These are phyloP conservation scores for Trochalopteron elliotii DNA, from an alignment of 2,113 vertebrate species.

Conservation along the genomic window DNA sequence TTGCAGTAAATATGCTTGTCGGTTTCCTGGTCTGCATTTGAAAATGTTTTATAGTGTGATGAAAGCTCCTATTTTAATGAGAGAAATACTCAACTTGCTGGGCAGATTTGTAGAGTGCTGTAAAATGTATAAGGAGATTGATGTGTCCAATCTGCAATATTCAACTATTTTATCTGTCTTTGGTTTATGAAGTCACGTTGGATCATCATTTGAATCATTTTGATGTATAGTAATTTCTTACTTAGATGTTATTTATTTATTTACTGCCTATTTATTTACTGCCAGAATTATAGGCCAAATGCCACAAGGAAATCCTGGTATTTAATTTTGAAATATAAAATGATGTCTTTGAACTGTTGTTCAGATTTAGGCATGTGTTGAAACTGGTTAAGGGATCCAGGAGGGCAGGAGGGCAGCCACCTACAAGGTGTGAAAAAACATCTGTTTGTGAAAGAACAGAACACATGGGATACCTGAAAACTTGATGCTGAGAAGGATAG, in stretches of 20 bases:
- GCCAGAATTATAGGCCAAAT: not conserved
- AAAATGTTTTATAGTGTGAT: conserved; percentile 27
- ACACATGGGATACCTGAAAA: not conserved
- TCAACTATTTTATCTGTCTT: not conserved
- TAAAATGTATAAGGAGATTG: not conserved
- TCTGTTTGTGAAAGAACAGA: fast-evolving
- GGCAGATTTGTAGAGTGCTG: conserved; percentile 31
- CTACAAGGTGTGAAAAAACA: not conserved
- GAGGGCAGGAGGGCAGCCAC: too few species aligned
- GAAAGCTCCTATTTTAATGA: conserved; percentile 31
- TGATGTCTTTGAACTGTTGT: not conserved
- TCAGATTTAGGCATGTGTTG: not conserved
- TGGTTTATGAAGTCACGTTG: not conserved
- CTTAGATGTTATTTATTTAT: not conserved
- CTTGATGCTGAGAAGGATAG: fast-evolving
- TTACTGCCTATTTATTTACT: not conserved
- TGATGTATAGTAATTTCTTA: not conserved
- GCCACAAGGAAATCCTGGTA: not conserved
- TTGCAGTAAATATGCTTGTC: conserved; percentile 23
- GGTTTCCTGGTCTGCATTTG: conserved; percentile 31
- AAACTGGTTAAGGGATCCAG: not conserved
- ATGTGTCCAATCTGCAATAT: not conserved
- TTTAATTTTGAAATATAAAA: not conserved
- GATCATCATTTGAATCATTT: not conserved
- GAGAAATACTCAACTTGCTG: not conserved